Evolutionary conservation across 35 echinoderm and acorn worm genomes (phyloP).

Genomic region (Lytechinus pictus): DNA sequence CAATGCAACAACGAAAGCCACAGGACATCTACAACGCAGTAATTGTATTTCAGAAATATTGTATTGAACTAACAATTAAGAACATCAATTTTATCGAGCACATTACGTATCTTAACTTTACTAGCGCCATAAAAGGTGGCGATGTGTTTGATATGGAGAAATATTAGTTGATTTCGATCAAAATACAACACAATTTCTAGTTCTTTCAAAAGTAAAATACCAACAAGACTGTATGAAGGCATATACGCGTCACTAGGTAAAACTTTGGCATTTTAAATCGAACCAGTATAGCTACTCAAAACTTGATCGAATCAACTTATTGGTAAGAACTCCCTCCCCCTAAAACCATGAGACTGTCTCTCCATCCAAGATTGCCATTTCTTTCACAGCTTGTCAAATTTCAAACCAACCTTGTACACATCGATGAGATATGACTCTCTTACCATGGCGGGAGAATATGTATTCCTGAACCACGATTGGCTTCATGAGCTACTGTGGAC

Average conservation of each 20-base stretch:
- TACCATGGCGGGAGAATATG: background rate
- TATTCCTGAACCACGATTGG: background rate
- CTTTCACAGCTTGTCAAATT: slow-evolving; percentile 4
- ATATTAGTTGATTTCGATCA: too few relatives aligned
- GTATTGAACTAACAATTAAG: too few relatives aligned
- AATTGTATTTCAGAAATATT: too few relatives aligned
- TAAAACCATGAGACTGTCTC: background rate
- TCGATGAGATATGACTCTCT: background rate
- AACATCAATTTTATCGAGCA: too few relatives aligned
- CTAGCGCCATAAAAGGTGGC: too few relatives aligned
- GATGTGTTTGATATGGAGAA: too few relatives aligned
- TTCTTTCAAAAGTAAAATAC: too few relatives aligned
- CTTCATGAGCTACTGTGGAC: background rate
- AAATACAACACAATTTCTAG: too few relatives aligned
- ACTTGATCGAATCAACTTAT: background rate
- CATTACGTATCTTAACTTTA: too few relatives aligned
- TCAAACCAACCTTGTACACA: slow-evolving; percentile 1
- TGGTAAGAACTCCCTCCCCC: background rate
- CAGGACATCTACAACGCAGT: too few relatives aligned
- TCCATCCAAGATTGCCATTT: slow-evolving; percentile 2
- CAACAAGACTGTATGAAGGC: background rate
- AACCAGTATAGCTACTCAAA: background rate
- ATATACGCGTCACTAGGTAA: background rate
- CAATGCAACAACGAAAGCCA: too few relatives aligned
- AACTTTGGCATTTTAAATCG: background rate